A percentile compares a stretch with the other conserved stretches of the same genome.
Conservation (phyloP, 2,113 vertebrate genomes). For the Sceloporus tristichus region DNA sequence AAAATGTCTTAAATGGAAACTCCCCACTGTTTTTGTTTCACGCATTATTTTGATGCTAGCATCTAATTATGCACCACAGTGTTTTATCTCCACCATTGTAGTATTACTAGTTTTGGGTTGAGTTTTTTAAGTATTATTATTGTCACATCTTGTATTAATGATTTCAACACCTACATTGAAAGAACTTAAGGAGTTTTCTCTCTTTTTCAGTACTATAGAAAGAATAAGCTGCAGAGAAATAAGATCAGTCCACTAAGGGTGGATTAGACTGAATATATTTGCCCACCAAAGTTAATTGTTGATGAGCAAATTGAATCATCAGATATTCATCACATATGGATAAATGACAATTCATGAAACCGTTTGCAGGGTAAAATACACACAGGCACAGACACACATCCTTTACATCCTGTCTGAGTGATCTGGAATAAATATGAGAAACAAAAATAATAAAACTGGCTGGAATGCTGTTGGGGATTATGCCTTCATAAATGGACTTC, state of each 20-base stretch:
- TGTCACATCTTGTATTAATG: slow-evolving; percentile 77
- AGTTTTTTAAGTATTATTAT: slow-evolving; percentile 59
- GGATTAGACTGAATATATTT: slow-evolving; percentile 56
- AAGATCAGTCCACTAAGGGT: slow-evolving; percentile 5
- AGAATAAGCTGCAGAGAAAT: slow-evolving; percentile 1
- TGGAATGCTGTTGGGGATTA: too few species aligned
- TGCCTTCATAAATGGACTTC: too few species aligned
- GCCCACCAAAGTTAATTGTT: slow-evolving; percentile 51
- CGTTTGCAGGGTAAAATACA: too few species aligned
- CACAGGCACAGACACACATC: too few species aligned
- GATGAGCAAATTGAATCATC: slow-evolving; percentile 34
- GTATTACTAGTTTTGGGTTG: slow-evolving; percentile 68
- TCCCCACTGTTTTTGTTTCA: slow-evolving; percentile 75
- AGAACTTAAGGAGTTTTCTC: slow-evolving; percentile 76
- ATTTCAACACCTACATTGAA: slow-evolving; percentile 76
- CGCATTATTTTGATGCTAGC: slow-evolving; percentile 74
- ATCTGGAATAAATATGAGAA: too few species aligned
- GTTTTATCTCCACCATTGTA: slow-evolving; percentile 78
- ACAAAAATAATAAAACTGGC: too few species aligned
- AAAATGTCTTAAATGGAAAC: slow-evolving; percentile 71
- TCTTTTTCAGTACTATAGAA: slow-evolving; percentile 60
- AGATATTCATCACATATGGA: not conserved
- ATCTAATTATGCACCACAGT: slow-evolving; percentile 76
- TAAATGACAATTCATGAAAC: too few species aligned
- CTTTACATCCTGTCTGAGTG: too few species aligned